phyloP scores from a whole-genome alignment of 2,113 vertebrate species.

The Ameiurus melas region DNA sequence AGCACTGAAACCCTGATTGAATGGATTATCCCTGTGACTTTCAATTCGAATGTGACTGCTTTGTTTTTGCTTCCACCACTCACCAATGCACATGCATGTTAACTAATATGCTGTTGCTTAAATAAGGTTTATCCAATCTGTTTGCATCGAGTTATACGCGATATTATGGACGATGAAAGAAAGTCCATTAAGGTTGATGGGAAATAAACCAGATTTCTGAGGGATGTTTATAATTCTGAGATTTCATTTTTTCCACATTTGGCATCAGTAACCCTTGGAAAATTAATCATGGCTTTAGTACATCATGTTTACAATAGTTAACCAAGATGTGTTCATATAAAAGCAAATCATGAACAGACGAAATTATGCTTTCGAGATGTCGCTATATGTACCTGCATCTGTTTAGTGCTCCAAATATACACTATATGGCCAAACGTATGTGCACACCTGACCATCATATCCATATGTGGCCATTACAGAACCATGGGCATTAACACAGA shows the following conservation, averaged over 20 bases:
- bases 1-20: background rate
- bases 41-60: conserved; percentile 20
- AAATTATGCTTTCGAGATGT: background rate
- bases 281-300: background rate
- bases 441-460: background rate
- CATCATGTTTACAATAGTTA: background rate
- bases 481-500: background rate
- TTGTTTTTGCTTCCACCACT: conserved; percentile 7
- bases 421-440: background rate
- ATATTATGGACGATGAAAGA: conserved; percentile 17
- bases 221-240: background rate
- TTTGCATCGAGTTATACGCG: background rate
- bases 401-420: background rate
- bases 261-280: background rate
- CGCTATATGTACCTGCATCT: background rate
- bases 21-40: background rate
- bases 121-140: background rate
- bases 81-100: conserved; percentile 28
- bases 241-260: background rate
- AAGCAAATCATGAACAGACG: background rate
- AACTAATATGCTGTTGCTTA: background rate
- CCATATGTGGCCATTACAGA: background rate
- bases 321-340: background rate
- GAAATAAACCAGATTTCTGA: conserved; percentile 36
- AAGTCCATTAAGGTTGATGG: conserved; percentile 12